A percentile compares a stretch with the other conserved stretches of the same genome.
These are phyloP conservation scores for Myripristis jacobus DNA, from an alignment of 2,797 vertebrate genomes.

Conservation along the genomic window DNA sequence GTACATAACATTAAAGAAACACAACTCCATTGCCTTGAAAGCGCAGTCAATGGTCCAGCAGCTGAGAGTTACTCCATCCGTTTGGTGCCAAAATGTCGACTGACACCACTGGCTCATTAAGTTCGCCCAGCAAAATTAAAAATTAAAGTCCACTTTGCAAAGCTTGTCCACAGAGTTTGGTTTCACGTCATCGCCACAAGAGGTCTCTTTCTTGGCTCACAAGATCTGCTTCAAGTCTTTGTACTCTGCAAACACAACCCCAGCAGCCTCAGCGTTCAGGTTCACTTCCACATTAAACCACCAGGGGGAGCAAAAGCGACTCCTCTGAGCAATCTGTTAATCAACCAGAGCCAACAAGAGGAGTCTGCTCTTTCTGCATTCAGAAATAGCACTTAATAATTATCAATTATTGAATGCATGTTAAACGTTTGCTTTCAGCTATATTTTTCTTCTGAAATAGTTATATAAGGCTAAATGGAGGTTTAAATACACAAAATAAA, in stretches of 20 bases:
- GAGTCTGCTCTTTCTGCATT: not conserved
- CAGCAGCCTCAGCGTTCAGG: not conserved
- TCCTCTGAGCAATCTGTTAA: slow-evolving; percentile 11
- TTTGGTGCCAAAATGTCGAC: too few species aligned
- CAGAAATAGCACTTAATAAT: too few species aligned
- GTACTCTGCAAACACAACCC: not conserved
- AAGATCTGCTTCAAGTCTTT: not conserved
- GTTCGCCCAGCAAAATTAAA: too few species aligned
- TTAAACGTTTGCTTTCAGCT: too few species aligned
- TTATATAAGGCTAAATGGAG: not conserved
- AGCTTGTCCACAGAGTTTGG: not conserved
- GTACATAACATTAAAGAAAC: too few species aligned
- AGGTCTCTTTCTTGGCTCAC: slow-evolving; percentile 35
- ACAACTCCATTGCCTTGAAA: too few species aligned
- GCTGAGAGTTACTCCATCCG: too few species aligned
- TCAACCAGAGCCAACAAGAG: not conserved
- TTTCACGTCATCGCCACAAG: slow-evolving; percentile 20
- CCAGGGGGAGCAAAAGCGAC: slow-evolving; percentile 52
- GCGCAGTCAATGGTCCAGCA: too few species aligned
- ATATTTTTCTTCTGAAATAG: not conserved
- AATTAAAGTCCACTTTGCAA: too few species aligned
- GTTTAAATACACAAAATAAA: too few species aligned
- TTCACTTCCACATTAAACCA: slow-evolving; percentile 29
- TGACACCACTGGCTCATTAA: too few species aligned
- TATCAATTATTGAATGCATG: too few species aligned